Base-by-base conservation (phyloP, 2,888 invertebrate species). In the Anoplius nigerrimus region DNA sequence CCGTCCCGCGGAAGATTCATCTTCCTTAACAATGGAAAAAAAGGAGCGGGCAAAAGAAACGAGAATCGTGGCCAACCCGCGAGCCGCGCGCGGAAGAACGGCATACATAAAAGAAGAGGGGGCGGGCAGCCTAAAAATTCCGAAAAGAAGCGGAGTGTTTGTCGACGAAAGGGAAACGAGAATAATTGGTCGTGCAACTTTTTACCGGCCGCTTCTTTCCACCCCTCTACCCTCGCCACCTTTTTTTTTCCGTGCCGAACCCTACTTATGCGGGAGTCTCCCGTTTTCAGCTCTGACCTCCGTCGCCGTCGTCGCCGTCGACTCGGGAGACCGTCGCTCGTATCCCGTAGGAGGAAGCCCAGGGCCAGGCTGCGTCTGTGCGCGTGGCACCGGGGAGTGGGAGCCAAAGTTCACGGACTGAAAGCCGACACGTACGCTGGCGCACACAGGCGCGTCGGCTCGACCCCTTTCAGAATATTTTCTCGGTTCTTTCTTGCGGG, bases 401-500 rank as follows among this genome's bases (percentile, higher is more conserved):
- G 76, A 76, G 73, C 52, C 74, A 75, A 75, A 81, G 82, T 79
- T 79, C 79, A 79, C 69, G 78, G 79, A 64, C 75, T 62, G 73
- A 77, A 72, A 73, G 80, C 74, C 72, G 18, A 69, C 68, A 60
- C 71, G 15, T 46, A 48, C 77, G 61, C 66, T 65, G 69, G 70
- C 57, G 63, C 62, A 71, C 54, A 61, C 66, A 71, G 52, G 46
- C 58, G 56, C 55, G 55, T 61, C 61, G 61, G 68, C 75, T 65
- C 78, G 76, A 80, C 82, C 82, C 83, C 80, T 83, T 81, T 79
- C 79, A 85, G 87, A 82, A 84, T 85, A 86, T 83, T 87, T 87
- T 88, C 87, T 88, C 87, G 82, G 84, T 84, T 87, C 87, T 87
- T 88, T 88, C 87, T 88, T 87, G 85, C 81, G 83, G n/a, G 79